A percentile compares a stretch with the other conserved stretches of the same genome.
phyloP scores from a whole-genome alignment of 2,888 invertebrate species.

The Marasmarcha lunaedactyla region DNA sequence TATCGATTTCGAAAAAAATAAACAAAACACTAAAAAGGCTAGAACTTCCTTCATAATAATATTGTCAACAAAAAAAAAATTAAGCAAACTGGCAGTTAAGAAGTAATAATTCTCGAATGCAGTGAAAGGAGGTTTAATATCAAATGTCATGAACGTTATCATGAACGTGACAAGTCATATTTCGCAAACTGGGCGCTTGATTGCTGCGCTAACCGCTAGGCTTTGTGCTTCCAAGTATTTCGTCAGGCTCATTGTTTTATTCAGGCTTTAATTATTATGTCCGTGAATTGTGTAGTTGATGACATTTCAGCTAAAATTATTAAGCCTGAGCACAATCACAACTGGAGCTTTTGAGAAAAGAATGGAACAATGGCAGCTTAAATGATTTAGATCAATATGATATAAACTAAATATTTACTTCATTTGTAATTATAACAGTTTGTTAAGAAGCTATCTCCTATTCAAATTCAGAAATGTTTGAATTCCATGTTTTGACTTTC shows the following conservation, averaged over 20 bases:
- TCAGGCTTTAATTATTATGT: background rate
- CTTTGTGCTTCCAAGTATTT: conserved; percentile 34
- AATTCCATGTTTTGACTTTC: no score
- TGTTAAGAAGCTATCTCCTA: no score
- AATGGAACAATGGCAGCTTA: background rate
- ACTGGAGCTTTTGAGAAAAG: background rate
- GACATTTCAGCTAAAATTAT: background rate
- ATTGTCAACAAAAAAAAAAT: no score
- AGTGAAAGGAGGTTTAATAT: conserved; percentile 53
- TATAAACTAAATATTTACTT: no score
- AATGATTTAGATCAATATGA: no score
- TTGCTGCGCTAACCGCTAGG: conserved; percentile 34
- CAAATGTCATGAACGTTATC: conserved; percentile 38
- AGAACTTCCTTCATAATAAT: no score
- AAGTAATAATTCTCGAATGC: conserved; percentile 4
- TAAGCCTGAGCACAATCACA: no score
- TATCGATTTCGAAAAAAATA: no score
- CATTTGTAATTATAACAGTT: no score
- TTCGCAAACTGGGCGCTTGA: conserved; percentile 52
- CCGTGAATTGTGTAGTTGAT: background rate
- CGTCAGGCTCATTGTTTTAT: conserved; percentile 23
- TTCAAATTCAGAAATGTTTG: no score
- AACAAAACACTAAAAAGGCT: no score
- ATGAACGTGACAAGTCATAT: conserved; percentile 41
- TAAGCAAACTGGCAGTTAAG: no score